Evolutionary conservation across 2,888 invertebrate species (phyloP).

Genomic region (Polymixis lichenea): DNA sequence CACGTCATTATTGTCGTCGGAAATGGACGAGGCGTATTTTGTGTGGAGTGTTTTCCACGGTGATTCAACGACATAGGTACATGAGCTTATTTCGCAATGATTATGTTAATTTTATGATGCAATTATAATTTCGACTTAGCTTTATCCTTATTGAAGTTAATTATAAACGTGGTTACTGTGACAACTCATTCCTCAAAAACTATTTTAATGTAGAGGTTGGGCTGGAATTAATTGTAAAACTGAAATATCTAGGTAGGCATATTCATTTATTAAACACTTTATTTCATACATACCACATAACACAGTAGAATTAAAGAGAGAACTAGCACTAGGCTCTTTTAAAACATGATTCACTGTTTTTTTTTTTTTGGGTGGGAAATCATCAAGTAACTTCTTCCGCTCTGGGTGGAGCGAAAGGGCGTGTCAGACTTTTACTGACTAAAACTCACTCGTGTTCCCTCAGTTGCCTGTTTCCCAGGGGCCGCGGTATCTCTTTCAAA

Average conservation of each 20-base stretch:
- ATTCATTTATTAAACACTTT: background rate
- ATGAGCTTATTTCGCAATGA: conserved; percentile 36
- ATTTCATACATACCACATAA: background rate
- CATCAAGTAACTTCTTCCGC: too few relatives aligned
- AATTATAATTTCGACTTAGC: conserved; percentile 1
- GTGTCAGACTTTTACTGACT: too few relatives aligned
- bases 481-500: too few relatives aligned
- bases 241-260: background rate
- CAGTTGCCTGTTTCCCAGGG: too few relatives aligned
- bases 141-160: conserved; percentile 47
- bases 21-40: conserved; percentile 34
- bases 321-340: too few relatives aligned
- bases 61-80: conserved; percentile 51
- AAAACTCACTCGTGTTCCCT: too few relatives aligned
- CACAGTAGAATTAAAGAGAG: too few relatives aligned
- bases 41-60: conserved; percentile 34
- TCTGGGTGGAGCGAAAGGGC: too few relatives aligned
- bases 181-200: background rate
- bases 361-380: too few relatives aligned
- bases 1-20: conserved; percentile 50
- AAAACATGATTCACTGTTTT: too few relatives aligned
- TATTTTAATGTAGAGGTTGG: conserved; percentile 1
- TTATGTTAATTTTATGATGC: conserved; percentile 41
- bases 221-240: background rate
- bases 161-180: conserved; percentile 9